These are phyloP conservation scores for Neuroscelio doddi DNA, from an alignment of 2,888 invertebrate species.

Conservation along the genomic window DNA sequence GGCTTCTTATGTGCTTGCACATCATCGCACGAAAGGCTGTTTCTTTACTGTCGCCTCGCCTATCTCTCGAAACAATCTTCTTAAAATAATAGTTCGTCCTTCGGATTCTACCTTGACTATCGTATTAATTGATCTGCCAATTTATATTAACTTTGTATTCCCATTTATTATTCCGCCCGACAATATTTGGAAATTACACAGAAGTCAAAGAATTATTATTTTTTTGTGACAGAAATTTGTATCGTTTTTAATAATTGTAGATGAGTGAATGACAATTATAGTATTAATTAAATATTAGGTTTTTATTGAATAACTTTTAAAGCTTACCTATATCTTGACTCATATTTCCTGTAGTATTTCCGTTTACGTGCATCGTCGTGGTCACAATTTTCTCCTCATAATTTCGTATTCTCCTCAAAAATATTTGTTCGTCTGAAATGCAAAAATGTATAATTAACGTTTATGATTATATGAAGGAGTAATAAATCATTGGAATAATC, in stretches of 20 bases:
- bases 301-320: too few species aligned
- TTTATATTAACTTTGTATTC: constrained; percentile 8
- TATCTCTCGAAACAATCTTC: constrained; percentile 30
- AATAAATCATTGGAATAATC: too few species aligned
- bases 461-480: too few species aligned
- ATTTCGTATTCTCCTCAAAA: constrained; percentile 49
- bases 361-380: constrained; percentile 68
- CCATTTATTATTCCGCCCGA: too few species aligned
- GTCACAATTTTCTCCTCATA: constrained; percentile 62
- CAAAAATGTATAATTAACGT: constrained; percentile 13
- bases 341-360: constrained; percentile 61
- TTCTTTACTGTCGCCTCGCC: constrained; percentile 16
- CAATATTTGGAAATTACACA: too few species aligned
- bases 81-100: constrained; percentile 29
- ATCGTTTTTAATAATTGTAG: too few species aligned
- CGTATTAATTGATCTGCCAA: background rate
- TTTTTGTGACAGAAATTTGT: too few species aligned
- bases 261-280: too few species aligned
- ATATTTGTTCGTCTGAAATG: constrained; percentile 41
- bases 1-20: constrained; percentile 27
- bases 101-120: constrained; percentile 19
- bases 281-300: too few species aligned
- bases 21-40: constrained; percentile 27
- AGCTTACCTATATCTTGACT: constrained; percentile 67
- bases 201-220: too few species aligned